phyloP scores from a whole-genome alignment of 1,140 invertebrate species.

The Holotrichia oblita region DNA sequence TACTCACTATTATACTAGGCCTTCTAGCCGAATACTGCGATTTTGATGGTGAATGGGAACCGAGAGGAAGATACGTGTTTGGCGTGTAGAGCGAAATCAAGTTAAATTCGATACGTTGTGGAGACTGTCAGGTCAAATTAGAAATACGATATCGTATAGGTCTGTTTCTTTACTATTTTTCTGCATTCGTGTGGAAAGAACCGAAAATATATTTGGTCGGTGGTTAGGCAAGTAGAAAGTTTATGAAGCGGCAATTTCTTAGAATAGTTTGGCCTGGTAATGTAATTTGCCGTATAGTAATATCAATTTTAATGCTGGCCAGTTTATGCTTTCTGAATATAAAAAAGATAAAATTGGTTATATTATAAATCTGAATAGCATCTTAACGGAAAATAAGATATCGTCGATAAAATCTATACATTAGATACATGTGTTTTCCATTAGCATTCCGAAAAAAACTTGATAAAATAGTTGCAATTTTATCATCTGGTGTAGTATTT shows the following conservation, averaged over 20 bases:
- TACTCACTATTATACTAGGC: not conserved
- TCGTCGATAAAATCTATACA: no score
- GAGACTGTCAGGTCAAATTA: slow-evolving; percentile 18
- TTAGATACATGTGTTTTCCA: no score
- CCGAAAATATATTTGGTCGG: not conserved
- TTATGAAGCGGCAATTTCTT: slow-evolving; percentile 1
- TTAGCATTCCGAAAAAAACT: no score
- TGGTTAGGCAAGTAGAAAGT: not conserved
- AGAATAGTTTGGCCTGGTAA: not conserved
- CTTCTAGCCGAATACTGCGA: not conserved
- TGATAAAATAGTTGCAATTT: no score
- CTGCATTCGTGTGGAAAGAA: not conserved
- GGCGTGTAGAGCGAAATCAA: slow-evolving; percentile 36
- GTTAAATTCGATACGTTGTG: slow-evolving; percentile 23
- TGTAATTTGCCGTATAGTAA: not conserved
- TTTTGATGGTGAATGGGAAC: not conserved
- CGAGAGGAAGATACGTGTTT: not conserved
- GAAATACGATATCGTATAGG: not conserved
- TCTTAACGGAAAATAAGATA: no score
- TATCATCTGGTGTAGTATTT: no score
- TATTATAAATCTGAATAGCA: no score
- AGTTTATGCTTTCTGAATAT: not conserved
- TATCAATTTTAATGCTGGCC: no score
- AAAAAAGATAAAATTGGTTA: no score
- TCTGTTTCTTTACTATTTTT: not conserved